phyloP scores from a whole-genome alignment of 1,140 invertebrate species.

The Steinernema khuongi region DNA sequence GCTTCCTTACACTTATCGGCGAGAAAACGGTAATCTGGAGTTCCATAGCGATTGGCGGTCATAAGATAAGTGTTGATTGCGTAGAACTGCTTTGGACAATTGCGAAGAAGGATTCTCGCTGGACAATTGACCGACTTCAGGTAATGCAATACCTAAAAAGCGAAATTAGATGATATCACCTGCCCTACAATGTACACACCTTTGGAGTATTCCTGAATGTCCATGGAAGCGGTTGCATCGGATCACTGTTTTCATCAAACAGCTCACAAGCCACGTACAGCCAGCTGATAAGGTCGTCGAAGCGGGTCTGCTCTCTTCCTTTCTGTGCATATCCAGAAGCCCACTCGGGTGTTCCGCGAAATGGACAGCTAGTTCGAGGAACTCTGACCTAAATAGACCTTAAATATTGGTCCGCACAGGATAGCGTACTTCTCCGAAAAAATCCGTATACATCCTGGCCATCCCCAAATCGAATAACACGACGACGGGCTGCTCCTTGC shows the following conservation, averaged over 20 bases:
- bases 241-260: background rate
- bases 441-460: slow-evolving; percentile 37
- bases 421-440: background rate
- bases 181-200: background rate
- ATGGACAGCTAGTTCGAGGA: background rate
- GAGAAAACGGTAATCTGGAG: background rate
- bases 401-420: background rate
- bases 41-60: background rate
- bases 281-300: slow-evolving; percentile 18
- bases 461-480: slow-evolving; percentile 44
- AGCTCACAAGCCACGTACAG: slow-evolving; percentile 17
- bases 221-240: slow-evolving; percentile 20
- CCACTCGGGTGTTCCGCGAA: slow-evolving; percentile 21
- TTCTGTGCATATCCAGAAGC: slow-evolving; percentile 17
- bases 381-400: background rate
- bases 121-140: slow-evolving; percentile 8
- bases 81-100: slow-evolving; percentile 8
- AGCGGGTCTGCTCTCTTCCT: slow-evolving; percentile 18
- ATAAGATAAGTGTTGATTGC: background rate
- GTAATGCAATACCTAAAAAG: background rate
- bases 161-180: background rate
- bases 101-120: background rate
- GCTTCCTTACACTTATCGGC: background rate
- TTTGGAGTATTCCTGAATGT: slow-evolving; percentile 12
- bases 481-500: slow-evolving; percentile 33